Evolutionary conservation across 2,113 vertebrate genomes (phyloP).

Genomic region (Crotalus helleri): DNA sequence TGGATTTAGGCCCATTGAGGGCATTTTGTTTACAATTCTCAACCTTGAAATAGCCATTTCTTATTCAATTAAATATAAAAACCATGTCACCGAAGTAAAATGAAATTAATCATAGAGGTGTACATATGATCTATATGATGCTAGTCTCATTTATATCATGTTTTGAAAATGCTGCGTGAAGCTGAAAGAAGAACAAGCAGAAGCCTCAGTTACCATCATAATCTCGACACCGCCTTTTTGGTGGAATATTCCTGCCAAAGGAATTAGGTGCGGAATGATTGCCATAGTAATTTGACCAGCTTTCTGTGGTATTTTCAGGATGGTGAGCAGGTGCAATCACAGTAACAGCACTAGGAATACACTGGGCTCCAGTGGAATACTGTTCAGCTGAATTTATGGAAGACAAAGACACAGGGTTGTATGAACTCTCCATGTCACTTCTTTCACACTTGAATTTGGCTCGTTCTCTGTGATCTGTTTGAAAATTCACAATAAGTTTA

Average conservation of each 20-base stretch:
- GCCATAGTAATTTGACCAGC: slow-evolving; percentile 91
- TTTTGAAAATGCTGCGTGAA: neutral
- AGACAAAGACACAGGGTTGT: slow-evolving; percentile 72
- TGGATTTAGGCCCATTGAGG: neutral
- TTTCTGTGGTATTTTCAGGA: slow-evolving; percentile 92
- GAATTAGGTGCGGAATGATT: slow-evolving; percentile 85
- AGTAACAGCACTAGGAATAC: slow-evolving; percentile 82
- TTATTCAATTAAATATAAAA: neutral
- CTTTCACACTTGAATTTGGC: slow-evolving; percentile 80
- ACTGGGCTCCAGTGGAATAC: slow-evolving; percentile 78
- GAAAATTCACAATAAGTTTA: slow-evolving; percentile 16
- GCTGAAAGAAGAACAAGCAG: neutral
- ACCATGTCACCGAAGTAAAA: neutral
- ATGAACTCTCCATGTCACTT: slow-evolving; percentile 73
- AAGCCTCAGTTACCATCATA: slow-evolving; percentile 84
- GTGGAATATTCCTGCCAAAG: slow-evolving; percentile 78
- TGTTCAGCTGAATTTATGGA: slow-evolving; percentile 69
- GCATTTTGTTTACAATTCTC: neutral
- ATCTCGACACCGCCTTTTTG: slow-evolving; percentile 93
- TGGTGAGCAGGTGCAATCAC: slow-evolving; percentile 86
- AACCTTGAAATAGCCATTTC: neutral
- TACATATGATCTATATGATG: neutral
- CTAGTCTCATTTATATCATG: neutral
- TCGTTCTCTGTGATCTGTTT: slow-evolving; percentile 76
- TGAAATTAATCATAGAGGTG: neutral